Conservation (phyloP, 2,888 invertebrate genomes). For the Acronicta aceris region DNA sequence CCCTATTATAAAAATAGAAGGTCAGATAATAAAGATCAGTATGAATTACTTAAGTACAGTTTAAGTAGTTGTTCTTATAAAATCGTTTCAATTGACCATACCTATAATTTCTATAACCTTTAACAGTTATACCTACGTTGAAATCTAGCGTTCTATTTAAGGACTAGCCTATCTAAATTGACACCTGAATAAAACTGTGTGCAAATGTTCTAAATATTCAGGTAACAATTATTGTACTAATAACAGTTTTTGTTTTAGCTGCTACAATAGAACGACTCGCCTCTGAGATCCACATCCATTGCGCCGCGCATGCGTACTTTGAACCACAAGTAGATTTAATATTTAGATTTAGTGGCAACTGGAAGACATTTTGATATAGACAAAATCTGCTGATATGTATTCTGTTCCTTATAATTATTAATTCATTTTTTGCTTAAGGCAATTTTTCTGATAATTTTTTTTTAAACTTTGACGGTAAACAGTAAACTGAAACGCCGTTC, state of each 20-base stretch:
- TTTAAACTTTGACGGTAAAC: too few relatives aligned
- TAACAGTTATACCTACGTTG: too few relatives aligned
- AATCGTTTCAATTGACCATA: too few relatives aligned
- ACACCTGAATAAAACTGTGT: conserved; percentile 5
- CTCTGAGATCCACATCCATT: conserved; percentile 88
- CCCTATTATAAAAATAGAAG: conserved; percentile 47
- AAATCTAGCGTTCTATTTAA: too few relatives aligned
- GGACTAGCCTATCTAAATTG: background rate
- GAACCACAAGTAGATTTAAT: conserved; percentile 65
- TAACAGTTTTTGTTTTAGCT: conserved; percentile 90
- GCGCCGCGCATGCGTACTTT: conserved; percentile 80
- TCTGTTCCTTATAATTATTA: conserved; percentile 53
- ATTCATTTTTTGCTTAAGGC: background rate
- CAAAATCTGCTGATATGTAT: conserved; percentile 55
- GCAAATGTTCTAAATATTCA: conserved; percentile 4
- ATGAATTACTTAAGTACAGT: too few relatives aligned
- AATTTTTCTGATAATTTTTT: too few relatives aligned
- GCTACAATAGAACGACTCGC: conserved; percentile 95
- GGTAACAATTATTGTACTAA: conserved; percentile 61
- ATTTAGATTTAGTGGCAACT: conserved; percentile 67
- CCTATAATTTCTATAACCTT: too few relatives aligned
- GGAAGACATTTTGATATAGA: conserved; percentile 67
- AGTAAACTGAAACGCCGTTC: too few relatives aligned
- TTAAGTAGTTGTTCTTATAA: too few relatives aligned
- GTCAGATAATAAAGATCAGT: conserved; percentile 2